phyloP scores from a whole-genome alignment of 2,113 vertebrate species.

The Lophotis ruficrista region DNA sequence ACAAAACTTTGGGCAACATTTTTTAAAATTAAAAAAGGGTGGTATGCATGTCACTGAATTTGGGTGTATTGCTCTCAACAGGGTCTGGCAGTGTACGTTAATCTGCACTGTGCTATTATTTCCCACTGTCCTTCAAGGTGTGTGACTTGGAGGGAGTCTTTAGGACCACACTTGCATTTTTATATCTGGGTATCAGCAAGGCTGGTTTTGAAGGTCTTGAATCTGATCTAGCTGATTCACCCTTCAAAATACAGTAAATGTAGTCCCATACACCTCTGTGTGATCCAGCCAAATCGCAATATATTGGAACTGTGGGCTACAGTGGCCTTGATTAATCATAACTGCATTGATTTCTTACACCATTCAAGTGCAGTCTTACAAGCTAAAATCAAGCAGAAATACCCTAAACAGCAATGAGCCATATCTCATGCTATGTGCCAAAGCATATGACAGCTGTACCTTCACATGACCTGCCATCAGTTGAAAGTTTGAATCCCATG shows the following conservation, averaged over 20 bases:
- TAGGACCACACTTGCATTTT: not conserved
- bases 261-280: not conserved
- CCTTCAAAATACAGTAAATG: not conserved
- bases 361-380: not conserved
- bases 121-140: not conserved
- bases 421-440: not conserved
- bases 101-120: not conserved
- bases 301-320: not conserved
- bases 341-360: not conserved
- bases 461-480: conserved; percentile 88
- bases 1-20: not conserved
- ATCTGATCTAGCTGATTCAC: not conserved
- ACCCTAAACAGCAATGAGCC: not conserved
- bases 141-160: not conserved
- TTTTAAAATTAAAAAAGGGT: not conserved
- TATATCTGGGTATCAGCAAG: not conserved
- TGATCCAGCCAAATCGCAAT: not conserved
- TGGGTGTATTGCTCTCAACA: not conserved
- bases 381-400: not conserved
- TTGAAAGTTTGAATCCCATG: conserved; percentile 87
- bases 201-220: not conserved
- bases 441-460: conserved; percentile 70
- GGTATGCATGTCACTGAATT: not conserved
- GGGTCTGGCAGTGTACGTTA: not conserved
- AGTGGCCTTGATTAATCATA: not conserved